phyloP scores from a whole-genome alignment of 2,113 vertebrate genomes.

The Platichthys stellatus region DNA sequence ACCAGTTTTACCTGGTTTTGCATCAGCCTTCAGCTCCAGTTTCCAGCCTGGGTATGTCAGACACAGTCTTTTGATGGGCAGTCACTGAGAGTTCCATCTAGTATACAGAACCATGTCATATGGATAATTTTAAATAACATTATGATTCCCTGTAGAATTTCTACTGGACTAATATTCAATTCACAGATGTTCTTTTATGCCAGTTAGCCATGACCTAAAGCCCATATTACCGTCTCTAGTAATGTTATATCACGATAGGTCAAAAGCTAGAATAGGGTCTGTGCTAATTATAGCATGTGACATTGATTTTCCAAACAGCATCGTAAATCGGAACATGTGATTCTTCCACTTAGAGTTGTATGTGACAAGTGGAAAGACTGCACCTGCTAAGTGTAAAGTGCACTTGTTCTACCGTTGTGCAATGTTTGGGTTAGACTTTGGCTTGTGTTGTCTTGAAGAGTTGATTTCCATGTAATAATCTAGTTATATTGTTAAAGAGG shows the following conservation, averaged over 20 bases:
- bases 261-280: background rate
- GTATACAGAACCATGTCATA: background rate
- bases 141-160: background rate
- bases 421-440: conserved; percentile 1
- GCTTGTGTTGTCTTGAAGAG: background rate
- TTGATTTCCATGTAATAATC: background rate
- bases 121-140: background rate
- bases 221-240: background rate
- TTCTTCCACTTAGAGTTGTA: conserved; percentile 39
- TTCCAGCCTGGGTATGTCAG: conserved; percentile 90
- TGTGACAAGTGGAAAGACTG: conserved; percentile 9
- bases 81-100: background rate
- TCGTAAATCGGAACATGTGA: conserved; percentile 20
- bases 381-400: conserved; percentile 31
- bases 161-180: background rate
- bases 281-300: background rate
- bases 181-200: background rate
- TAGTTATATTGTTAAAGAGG: background rate
- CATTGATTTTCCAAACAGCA: conserved; percentile 1
- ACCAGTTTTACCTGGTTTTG: conserved; percentile 93
- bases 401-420: background rate
- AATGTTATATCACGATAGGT: background rate
- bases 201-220: background rate
- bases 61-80: conserved; percentile 46
- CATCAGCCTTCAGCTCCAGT: conserved; percentile 96